phyloP scores from a whole-genome alignment of 2,888 invertebrate species.

The Ametastegia equiseti region DNA sequence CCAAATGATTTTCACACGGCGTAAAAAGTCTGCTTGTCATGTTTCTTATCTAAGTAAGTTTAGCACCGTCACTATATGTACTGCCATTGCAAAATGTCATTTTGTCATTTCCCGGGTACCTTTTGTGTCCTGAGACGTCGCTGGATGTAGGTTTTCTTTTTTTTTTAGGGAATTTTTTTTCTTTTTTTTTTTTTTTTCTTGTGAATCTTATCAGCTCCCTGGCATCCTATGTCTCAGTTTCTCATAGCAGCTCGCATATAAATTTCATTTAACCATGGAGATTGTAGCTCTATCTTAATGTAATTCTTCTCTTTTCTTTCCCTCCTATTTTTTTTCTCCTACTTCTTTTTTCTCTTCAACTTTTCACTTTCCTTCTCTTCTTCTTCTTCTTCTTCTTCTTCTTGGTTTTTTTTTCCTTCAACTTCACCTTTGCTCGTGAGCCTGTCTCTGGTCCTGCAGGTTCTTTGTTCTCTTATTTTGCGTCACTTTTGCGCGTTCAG shows the following conservation, averaged over 20 bases:
- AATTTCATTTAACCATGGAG: slow-evolving; percentile 30
- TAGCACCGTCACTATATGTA: not conserved
- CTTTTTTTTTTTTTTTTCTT: too few relatives aligned
- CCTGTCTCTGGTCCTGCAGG: not conserved
- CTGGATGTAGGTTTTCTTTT: not conserved
- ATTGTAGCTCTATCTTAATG: slow-evolving; percentile 30
- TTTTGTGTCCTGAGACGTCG: not conserved
- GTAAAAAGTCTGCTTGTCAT: not conserved
- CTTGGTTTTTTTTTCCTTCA: not conserved
- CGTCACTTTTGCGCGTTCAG: not conserved
- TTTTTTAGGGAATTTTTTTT: too few relatives aligned
- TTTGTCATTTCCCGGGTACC: slow-evolving; percentile 22
- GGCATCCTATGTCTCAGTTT: not conserved
- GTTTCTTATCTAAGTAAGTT: slow-evolving; percentile 13
- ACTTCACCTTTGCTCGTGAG: not conserved
- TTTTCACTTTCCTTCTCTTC: not conserved
- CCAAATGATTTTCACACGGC: not conserved
- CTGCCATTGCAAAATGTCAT: not conserved
- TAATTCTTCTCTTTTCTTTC: not conserved
- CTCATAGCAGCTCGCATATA: not conserved
- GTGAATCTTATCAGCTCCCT: slow-evolving; percentile 30
- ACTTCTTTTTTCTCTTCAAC: not conserved
- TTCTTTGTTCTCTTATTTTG: slow-evolving; percentile 32
- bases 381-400: not conserved
- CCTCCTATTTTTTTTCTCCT: not conserved